These are phyloP conservation scores for Phaethornis superciliosus DNA, from an alignment of 2,113 vertebrate species.

Conservation along the genomic window DNA sequence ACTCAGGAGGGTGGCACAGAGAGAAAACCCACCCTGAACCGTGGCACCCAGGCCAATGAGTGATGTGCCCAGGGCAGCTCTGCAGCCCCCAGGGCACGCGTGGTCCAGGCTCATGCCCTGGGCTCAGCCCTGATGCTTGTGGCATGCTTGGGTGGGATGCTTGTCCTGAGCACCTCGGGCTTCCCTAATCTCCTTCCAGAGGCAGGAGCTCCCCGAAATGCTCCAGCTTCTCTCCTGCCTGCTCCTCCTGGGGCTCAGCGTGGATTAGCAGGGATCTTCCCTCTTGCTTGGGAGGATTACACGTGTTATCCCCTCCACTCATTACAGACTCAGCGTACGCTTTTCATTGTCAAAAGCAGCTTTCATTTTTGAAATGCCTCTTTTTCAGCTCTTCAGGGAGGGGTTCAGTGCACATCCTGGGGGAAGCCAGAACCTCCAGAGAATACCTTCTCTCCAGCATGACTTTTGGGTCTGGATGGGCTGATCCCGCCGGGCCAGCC, in stretches of 20 bases:
- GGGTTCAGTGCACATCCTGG: background rate
- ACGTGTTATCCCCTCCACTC: slow-evolving; percentile 10
- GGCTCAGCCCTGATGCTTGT: background rate
- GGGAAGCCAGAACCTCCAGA: background rate
- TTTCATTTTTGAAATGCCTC: background rate
- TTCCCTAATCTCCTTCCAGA: background rate
- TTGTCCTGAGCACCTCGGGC: background rate
- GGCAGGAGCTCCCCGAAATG: background rate
- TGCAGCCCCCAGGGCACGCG: rapidly evolving
- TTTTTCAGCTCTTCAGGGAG: background rate
- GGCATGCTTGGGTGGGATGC: background rate
- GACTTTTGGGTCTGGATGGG: background rate
- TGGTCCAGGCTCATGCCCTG: background rate
- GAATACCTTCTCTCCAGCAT: background rate
- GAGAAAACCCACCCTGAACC: background rate
- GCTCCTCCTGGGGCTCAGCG: background rate
- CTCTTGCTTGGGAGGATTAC: slow-evolving; percentile 52
- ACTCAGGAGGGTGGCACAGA: background rate
- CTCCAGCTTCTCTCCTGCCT: background rate
- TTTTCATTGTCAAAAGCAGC: background rate
- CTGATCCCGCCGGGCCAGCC: background rate
- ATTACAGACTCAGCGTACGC: background rate
- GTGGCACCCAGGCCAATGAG: rapidly evolving
- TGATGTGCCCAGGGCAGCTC: rapidly evolving
- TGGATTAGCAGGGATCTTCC: slow-evolving; percentile 48